Percentiles rank a stretch among this genome's conserved stretches.
phyloP scores from a whole-genome alignment of 2,113 vertebrate species.

The Ascaphus truei region DNA sequence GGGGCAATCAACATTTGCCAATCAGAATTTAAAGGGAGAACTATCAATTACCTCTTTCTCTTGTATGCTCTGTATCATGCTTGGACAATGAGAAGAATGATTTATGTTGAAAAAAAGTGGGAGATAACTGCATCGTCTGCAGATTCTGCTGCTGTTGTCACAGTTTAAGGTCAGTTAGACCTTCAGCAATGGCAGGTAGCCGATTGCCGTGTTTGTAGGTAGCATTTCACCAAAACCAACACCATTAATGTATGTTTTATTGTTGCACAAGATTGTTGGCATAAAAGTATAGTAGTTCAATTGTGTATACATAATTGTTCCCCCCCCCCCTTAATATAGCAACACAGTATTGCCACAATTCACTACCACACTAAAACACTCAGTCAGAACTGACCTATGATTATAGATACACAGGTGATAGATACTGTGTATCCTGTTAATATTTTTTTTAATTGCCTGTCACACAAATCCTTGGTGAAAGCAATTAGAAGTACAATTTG shows the following conservation, averaged over 20 bases:
- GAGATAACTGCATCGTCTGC: conserved; percentile 11
- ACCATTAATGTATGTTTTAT: background rate
- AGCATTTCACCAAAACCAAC: conserved; percentile 1
- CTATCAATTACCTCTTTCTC: conserved; percentile 26
- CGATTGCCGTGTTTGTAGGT: conserved; percentile 7
- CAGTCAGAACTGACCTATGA: too few relatives aligned
- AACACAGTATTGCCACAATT: too few relatives aligned
- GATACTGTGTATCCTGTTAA: too few relatives aligned
- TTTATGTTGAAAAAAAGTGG: conserved; percentile 19
- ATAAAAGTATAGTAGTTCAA: background rate
- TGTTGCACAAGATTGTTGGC: too few relatives aligned
- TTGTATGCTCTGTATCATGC: background rate
- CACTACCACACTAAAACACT: too few relatives aligned
- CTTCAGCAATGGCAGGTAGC: conserved; percentile 19
- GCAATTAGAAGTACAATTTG: too few relatives aligned
- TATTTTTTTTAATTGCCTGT: too few relatives aligned
- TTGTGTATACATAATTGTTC: background rate
- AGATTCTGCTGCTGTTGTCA: background rate
- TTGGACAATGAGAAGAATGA: conserved; percentile 15
- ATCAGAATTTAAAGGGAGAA: conserved; percentile 29
- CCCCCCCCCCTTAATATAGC: too few relatives aligned
- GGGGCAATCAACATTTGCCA: conserved; percentile 15
- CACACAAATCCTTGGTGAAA: too few relatives aligned
- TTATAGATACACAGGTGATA: too few relatives aligned
- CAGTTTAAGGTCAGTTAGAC: conserved; percentile 18